Evolutionary conservation across 2,797 vertebrate species (phyloP).

Genomic region (Myotis vivesi): DNA sequence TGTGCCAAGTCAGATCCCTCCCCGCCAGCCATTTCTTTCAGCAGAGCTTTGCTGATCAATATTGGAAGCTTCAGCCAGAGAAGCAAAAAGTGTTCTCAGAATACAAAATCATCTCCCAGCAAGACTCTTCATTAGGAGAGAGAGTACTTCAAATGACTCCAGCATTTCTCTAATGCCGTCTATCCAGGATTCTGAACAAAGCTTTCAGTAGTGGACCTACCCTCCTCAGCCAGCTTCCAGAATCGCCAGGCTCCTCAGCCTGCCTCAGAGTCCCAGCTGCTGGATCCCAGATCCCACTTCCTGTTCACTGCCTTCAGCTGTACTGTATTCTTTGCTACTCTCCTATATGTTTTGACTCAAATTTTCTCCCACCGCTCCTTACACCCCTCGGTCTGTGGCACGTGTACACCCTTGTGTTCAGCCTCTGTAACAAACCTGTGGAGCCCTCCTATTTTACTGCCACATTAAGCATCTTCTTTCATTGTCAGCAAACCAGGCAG

Average conservation of each 20-base stretch:
- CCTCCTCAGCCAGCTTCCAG: slow-evolving; percentile 59
- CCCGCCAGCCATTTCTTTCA: slow-evolving; percentile 66
- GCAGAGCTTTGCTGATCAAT: slow-evolving; percentile 76
- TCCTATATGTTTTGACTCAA: neutral
- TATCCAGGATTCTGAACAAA: slow-evolving; percentile 51
- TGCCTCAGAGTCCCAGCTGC: fast-evolving
- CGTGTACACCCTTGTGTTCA: neutral
- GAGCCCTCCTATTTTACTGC: slow-evolving; percentile 17
- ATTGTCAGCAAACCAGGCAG: slow-evolving; percentile 42
- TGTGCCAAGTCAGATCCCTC: slow-evolving; percentile 12
- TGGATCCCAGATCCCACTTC: fast-evolving
- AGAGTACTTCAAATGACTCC: slow-evolving; percentile 68
- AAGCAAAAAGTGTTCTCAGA: slow-evolving; percentile 67
- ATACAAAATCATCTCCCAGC: slow-evolving; percentile 70
- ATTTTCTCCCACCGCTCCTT: neutral
- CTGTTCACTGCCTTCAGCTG: neutral
- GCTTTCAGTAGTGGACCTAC: neutral
- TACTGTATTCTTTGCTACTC: neutral
- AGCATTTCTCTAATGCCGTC: slow-evolving; percentile 57
- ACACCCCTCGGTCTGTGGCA: neutral
- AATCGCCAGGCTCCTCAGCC: neutral
- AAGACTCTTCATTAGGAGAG: slow-evolving; percentile 71
- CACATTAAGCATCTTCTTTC: slow-evolving; percentile 6
- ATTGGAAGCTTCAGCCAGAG: slow-evolving; percentile 70
- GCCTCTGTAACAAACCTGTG: neutral